phyloP scores from a whole-genome alignment of 2,113 vertebrate species.

The Etheostoma spectabile region DNA sequence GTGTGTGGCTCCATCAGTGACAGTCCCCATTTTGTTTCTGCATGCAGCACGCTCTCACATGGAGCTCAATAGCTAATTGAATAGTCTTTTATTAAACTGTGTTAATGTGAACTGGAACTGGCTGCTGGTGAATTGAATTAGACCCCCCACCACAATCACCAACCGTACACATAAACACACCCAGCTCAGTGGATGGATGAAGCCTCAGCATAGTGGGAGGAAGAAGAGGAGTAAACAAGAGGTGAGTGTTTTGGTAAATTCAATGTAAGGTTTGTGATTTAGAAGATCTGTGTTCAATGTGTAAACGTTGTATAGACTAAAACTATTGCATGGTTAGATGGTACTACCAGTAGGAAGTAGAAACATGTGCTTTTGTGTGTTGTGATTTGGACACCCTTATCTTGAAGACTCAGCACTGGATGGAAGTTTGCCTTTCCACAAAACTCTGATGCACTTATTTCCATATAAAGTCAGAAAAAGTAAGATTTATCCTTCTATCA shows the following conservation, averaged over 20 bases:
- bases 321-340: background rate
- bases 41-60: conserved; percentile 43
- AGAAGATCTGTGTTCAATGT: background rate
- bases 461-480: background rate
- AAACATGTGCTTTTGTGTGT: background rate
- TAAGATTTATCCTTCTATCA: background rate
- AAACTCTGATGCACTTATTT: background rate
- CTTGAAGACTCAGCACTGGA: background rate
- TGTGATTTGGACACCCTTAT: background rate
- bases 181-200: conserved; percentile 33
- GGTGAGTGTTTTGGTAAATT: conserved; percentile 16
- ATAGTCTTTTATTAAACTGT: conserved; percentile 81
- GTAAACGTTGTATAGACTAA: background rate
- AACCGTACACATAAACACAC: conserved; percentile 35
- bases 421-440: background rate
- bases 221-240: conserved; percentile 3
- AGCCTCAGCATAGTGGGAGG: background rate
- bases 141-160: conserved; percentile 53
- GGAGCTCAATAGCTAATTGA: conserved; percentile 74
- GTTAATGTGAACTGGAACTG: conserved; percentile 75
- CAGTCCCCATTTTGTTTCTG: conserved; percentile 61
- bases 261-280: background rate
- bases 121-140: conserved; percentile 76
- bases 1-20: conserved; percentile 69
- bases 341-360: background rate